Evolutionary conservation across 2,113 vertebrate species (phyloP), one percentile per base, ranked within the genome.

Genomic region (Caranx ignobilis): DNA sequence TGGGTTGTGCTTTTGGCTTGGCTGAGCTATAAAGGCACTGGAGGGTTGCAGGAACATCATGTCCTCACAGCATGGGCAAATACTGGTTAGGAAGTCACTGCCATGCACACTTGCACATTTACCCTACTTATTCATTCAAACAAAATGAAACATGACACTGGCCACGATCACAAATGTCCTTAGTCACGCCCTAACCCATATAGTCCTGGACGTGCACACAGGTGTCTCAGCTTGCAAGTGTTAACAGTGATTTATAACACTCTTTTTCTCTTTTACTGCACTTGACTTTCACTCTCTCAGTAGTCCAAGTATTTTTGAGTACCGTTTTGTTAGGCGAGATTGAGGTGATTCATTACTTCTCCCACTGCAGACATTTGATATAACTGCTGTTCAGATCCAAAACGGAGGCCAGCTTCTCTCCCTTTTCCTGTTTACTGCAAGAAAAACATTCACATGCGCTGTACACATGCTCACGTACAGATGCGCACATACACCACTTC

Each of bases 11-110:
- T 89, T 80, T 41, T 47, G 79, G 74, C 73, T 82, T 72, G 84
- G 68, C 65, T 83, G 82, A 76, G 81, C 80, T 87, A 83, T 72
- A 77, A 84, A 88, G 65, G 57, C 71, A 83, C 57, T 79, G 86
- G 70, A 83, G 59, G 70, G 71, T 72, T 88, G 81, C 79, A 88
- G 83, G 86, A 80, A 94, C 91, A 85, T 80, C 64, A 82, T 74
- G 90, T 91, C 61, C 82, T 85, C 86, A 83, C 79, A 83, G 56
- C 47, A 47, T 67, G 72, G 85, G 65, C 63, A 87, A 76, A 69
- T 75, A 64, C 55, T 79, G 59, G 68, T 77, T 71, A 63, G 81
- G 62, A 84, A 75, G 81, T 81, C 81, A 72, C 77, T 68, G 74
- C 75, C 81, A 78, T 77, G 77, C 62, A 72, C 68, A 81, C 71